These are phyloP conservation scores for Brachionus angularis DNA, from an alignment of 1,140 invertebrate genomes.

Conservation along the genomic window DNA sequence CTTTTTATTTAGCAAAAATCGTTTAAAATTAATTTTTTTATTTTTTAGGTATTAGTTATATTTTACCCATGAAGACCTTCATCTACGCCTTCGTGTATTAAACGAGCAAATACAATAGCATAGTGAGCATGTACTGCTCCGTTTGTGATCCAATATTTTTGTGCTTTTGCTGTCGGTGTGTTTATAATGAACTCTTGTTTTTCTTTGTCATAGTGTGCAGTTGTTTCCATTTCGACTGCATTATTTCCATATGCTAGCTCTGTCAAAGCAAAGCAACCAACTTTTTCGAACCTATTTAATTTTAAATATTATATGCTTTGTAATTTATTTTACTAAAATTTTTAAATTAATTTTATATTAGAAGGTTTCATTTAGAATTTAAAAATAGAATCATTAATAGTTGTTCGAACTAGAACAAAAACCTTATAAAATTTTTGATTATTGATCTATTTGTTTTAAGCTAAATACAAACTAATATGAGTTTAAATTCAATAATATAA, in stretches of 20 bases:
- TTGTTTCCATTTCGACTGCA: conserved; percentile 57
- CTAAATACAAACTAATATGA: no score
- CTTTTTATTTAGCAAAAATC: conserved; percentile 49
- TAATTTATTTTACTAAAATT: no score
- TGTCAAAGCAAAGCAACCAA: conserved; percentile 55
- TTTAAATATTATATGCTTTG: no score
- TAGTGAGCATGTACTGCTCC: conserved; percentile 56
- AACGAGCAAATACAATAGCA: conserved; percentile 53
- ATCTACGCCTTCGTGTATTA: conserved; percentile 48
- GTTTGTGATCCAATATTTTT: conserved; percentile 58
- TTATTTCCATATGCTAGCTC: conserved; percentile 57
- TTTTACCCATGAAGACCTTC: conserved; percentile 53
- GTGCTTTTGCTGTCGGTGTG: conserved; percentile 50
- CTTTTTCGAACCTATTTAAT: conserved; percentile 53
- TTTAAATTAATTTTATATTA: no score
- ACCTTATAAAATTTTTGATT: no score
- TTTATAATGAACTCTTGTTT: conserved; percentile 52
- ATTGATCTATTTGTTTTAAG: not conserved
- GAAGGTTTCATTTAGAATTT: no score
- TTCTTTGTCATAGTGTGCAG: conserved; percentile 50
- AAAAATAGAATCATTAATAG: no score
- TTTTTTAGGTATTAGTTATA: no score
- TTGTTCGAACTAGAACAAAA: no score
- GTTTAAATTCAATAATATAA: no score
- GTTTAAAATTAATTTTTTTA: no score